These are phyloP conservation scores for Azorinus chamasolen DNA, from an alignment of 2,888 invertebrate species.

Conservation along the genomic window DNA sequence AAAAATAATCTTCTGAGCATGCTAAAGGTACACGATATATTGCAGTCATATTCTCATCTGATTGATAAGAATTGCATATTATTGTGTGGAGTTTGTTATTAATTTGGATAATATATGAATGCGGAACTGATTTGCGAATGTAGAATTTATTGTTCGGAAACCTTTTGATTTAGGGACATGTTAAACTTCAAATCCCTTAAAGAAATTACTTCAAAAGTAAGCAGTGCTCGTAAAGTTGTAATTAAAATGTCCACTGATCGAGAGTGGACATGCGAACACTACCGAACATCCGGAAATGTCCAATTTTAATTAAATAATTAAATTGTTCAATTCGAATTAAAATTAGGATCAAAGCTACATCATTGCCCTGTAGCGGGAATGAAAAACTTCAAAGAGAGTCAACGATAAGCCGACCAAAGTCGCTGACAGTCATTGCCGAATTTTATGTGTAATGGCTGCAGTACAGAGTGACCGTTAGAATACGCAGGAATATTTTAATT, in stretches of 20 bases:
- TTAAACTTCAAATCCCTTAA: too few species aligned
- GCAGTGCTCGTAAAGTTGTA: constrained; percentile 11
- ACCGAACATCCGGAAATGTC: constrained; percentile 19
- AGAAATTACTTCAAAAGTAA: too few species aligned
- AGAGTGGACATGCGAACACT: too few species aligned
- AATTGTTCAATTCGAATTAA: constrained; percentile 34
- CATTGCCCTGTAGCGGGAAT: constrained; percentile 21
- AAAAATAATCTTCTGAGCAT: too few species aligned
- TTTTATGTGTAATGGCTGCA: constrained; percentile 31
- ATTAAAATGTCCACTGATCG: constrained; percentile 16
- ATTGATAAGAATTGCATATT: too few species aligned
- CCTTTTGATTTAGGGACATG: too few species aligned
- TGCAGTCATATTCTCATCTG: too few species aligned
- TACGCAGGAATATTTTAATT: constrained; percentile 44
- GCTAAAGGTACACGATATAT: too few species aligned
- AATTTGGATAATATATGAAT: too few species aligned
- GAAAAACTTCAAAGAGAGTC: constrained; percentile 29
- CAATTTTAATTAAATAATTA: constrained; percentile 15
- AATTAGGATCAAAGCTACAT: constrained; percentile 27
- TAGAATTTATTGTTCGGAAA: too few species aligned
- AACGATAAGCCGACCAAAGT: constrained; percentile 10
- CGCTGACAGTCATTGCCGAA: constrained; percentile 17
- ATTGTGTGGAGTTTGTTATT: too few species aligned
- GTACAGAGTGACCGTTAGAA: constrained; percentile 34
- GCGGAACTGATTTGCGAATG: too few species aligned